phyloP scores from a whole-genome alignment of 2,113 vertebrate genomes.

The Tychaedon coryphoeus region DNA sequence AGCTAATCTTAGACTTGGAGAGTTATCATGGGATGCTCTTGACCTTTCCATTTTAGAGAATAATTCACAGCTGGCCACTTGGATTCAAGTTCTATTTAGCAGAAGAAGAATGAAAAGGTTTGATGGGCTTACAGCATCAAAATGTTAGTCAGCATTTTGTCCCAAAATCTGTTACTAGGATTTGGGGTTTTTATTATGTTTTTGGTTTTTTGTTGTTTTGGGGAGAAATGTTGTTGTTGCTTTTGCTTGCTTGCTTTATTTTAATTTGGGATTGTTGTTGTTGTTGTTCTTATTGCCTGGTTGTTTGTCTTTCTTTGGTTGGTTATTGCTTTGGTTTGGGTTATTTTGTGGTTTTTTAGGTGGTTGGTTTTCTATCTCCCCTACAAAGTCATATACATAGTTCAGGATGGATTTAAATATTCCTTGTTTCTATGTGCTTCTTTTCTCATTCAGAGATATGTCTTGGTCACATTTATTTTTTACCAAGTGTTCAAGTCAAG shows the following conservation, averaged over 20 bases:
- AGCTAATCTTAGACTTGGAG: background rate
- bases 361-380: background rate
- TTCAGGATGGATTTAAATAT: background rate
- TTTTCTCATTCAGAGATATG: background rate
- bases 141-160: background rate
- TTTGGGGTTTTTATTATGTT: background rate
- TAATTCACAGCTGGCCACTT: background rate
- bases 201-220: background rate
- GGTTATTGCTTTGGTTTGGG: background rate
- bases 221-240: fast-evolving
- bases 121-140: background rate
- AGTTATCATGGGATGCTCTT: background rate
- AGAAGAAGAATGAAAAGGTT: background rate
- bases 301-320: background rate
- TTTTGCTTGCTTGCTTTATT: background rate
- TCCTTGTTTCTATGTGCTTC: background rate
- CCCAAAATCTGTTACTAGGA: background rate
- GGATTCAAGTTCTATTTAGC: background rate
- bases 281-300: background rate
- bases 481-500: background rate
- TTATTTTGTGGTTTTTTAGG: background rate
- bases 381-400: background rate
- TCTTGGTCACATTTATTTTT: background rate
- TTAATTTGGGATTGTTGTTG: background rate
- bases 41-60: background rate